These are phyloP conservation scores for Platichthys flesus DNA, from an alignment of 2,113 vertebrate species.

Conservation along the genomic window DNA sequence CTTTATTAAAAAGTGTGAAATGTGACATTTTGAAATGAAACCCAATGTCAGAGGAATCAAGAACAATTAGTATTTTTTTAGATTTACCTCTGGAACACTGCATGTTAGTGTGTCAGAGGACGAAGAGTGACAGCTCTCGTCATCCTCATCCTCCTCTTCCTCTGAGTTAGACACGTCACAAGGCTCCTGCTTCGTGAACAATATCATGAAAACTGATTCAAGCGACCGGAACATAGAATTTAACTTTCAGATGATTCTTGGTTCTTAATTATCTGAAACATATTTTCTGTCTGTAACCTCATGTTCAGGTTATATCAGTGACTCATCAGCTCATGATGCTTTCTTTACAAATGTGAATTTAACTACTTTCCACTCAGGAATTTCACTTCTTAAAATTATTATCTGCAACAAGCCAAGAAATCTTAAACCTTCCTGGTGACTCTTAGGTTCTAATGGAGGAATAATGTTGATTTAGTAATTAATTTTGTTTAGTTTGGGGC, in stretches of 20 bases:
- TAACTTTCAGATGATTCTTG: background rate
- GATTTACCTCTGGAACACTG: constrained; percentile 82
- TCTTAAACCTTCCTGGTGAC: no score
- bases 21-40: constrained; percentile 29
- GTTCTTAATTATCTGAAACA: background rate
- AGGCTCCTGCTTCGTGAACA: constrained; percentile 68
- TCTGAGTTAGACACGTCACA: constrained; percentile 59
- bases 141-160: constrained; percentile 75
- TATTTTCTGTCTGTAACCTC: no score
- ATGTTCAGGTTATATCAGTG: background rate
- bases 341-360: background rate
- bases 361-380: no score
- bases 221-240: background rate
- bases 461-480: no score
- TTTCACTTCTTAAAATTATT: no score
- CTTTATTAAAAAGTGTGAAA: no score
- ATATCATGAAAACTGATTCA: constrained; percentile 26
- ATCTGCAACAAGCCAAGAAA: no score
- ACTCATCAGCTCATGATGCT: background rate
- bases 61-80: background rate
- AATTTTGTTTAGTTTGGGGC: background rate
- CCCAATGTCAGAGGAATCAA: constrained; percentile 9
- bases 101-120: constrained; percentile 83
- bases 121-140: constrained; percentile 74
- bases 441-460: no score